These are phyloP conservation scores for Danionella dracula DNA, from an alignment of 2,797 vertebrate species.

Conservation along the genomic window DNA sequence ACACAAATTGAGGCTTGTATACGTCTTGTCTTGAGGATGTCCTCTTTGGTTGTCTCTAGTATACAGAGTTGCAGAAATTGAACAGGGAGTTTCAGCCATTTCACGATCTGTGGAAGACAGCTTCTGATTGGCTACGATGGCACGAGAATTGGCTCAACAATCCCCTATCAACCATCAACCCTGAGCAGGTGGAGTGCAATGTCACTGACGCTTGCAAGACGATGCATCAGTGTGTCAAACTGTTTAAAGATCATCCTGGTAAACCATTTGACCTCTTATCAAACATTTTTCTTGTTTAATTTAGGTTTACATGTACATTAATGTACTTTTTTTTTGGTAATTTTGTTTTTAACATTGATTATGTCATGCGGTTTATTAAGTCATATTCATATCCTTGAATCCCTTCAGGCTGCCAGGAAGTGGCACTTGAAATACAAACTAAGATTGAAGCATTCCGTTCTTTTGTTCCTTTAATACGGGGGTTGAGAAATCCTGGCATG, in stretches of 20 bases:
- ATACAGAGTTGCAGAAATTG: slow-evolving; percentile 74
- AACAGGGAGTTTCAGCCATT: slow-evolving; percentile 83
- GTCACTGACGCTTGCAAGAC: slow-evolving; percentile 78
- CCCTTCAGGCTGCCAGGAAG: slow-evolving; percentile 71
- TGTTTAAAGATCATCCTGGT: slow-evolving; percentile 86
- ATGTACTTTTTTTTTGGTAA: too few species aligned
- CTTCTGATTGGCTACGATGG: slow-evolving; percentile 84
- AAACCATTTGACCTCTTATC: too few species aligned
- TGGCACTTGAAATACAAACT: slow-evolving; percentile 67
- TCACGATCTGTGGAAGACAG: slow-evolving; percentile 84
- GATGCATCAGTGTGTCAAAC: slow-evolving; percentile 83
- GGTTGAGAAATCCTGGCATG: slow-evolving; percentile 83
- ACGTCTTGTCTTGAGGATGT: too few species aligned
- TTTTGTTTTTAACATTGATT: too few species aligned
- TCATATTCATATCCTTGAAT: neutral
- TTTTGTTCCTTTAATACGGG: slow-evolving; percentile 80
- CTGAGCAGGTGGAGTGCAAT: slow-evolving; percentile 80
- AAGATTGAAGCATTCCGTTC: slow-evolving; percentile 82
- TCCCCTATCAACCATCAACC: slow-evolving; percentile 76
- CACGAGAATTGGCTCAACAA: slow-evolving; percentile 83
- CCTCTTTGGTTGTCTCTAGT: slow-evolving; percentile 63
- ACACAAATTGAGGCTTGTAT: too few species aligned
- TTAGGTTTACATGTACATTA: too few species aligned
- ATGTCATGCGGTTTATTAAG: too few species aligned
- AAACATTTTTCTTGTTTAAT: neutral